These are phyloP conservation scores for Microdon myrmicae DNA, from an alignment of 2,888 invertebrate species.

Conservation along the genomic window DNA sequence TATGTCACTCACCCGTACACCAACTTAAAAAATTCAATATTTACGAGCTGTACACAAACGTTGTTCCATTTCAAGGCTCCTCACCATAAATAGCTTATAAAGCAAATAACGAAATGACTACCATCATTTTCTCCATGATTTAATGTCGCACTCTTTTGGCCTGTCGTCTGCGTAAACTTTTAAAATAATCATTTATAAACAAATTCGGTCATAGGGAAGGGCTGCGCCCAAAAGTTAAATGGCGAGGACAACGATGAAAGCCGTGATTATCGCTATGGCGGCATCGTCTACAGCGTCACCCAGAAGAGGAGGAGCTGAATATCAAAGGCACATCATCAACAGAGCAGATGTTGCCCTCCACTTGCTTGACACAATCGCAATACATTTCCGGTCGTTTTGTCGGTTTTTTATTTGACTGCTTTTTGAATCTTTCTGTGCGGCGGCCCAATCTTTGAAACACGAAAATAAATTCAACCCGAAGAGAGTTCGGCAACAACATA, in stretches of 20 bases:
- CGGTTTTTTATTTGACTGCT: not conserved
- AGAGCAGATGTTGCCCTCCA: conserved; percentile 39
- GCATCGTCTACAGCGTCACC: conserved; percentile 24
- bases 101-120: conserved; percentile 25
- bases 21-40: too few relatives aligned
- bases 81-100: conserved; percentile 20
- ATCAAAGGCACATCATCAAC: conserved; percentile 47
- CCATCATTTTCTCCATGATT: conserved; percentile 37
- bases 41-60: too few relatives aligned
- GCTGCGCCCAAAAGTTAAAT: conserved; percentile 32
- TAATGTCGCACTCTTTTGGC: conserved; percentile 25
- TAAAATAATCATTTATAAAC: conserved; percentile 31
- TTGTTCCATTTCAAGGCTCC: too few relatives aligned
- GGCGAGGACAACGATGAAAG: conserved; percentile 9
- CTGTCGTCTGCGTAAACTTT: conserved; percentile 31
- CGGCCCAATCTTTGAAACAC: conserved; percentile 16
- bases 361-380: conserved; percentile 22
- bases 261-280: conserved; percentile 18
- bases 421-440: not conserved
- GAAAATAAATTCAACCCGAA: conserved; percentile 37
- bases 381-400: conserved; percentile 8
- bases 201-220: conserved; percentile 21
- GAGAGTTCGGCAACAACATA: conserved; percentile 23
- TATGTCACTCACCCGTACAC: too few relatives aligned
- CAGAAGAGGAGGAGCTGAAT: conserved; percentile 31